These are phyloP conservation scores for Regulus satrapa DNA, from an alignment of 2,113 vertebrate species.

Conservation along the genomic window DNA sequence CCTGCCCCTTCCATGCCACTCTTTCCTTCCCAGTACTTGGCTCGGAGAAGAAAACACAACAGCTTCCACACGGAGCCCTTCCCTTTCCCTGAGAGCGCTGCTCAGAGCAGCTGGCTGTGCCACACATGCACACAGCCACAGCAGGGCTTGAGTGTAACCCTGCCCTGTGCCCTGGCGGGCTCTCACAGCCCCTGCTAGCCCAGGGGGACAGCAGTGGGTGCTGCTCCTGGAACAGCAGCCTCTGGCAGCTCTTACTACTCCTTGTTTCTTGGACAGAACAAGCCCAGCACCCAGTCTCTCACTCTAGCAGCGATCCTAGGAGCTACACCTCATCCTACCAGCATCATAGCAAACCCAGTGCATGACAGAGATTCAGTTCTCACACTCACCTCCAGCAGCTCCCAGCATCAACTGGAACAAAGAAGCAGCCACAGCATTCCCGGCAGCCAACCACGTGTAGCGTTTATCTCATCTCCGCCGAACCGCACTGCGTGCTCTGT, in stretches of 20 bases:
- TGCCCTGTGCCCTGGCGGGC: neutral
- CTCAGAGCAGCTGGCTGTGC: neutral
- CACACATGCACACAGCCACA: neutral
- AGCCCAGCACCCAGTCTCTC: neutral
- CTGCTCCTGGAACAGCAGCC: neutral
- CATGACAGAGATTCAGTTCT: neutral
- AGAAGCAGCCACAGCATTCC: neutral
- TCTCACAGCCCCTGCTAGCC: neutral
- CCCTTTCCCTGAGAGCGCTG: neutral
- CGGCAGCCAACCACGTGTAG: accelerated
- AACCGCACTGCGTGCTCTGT: accelerated
- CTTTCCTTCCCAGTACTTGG: neutral
- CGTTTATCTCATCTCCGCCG: neutral
- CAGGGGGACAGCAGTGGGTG: neutral
- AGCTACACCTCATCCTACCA: neutral
- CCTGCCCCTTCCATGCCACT: neutral
- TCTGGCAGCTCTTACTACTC: neutral
- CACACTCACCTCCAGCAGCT: slow-evolving; percentile 12
- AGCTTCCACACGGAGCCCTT: neutral
- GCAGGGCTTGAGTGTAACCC: neutral
- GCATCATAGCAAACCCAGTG: neutral
- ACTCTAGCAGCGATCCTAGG: neutral
- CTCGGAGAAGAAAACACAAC: neutral
- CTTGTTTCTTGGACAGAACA: neutral
- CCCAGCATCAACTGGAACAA: neutral